Percentiles rank a stretch among this genome's conserved stretches.
Conservation (phyloP, 2,888 invertebrate species). For the Meliscaeva auricollis region DNA sequence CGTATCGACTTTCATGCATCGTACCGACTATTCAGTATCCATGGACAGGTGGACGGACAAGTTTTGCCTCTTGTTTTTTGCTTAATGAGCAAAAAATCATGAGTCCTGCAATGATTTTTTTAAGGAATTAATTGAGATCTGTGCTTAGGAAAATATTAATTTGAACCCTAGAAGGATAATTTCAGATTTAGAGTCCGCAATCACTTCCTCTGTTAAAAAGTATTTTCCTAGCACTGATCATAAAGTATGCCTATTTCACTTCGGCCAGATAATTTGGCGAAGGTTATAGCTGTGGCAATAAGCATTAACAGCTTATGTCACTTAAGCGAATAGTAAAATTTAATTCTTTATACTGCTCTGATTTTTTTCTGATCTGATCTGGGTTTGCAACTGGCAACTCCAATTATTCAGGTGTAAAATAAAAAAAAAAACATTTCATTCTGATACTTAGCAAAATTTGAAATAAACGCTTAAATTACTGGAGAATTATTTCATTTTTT, state of each 20-base stretch:
- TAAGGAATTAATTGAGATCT: not conserved
- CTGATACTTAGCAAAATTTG: too few relatives aligned
- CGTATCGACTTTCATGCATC: not conserved
- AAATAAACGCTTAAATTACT: too few relatives aligned
- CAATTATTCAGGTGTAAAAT: too few relatives aligned
- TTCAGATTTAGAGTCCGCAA: not conserved
- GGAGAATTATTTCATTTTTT: too few relatives aligned
- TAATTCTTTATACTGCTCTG: too few relatives aligned
- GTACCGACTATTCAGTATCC: not conserved
- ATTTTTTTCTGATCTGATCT: too few relatives aligned
- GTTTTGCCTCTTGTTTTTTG: conserved; percentile 11
- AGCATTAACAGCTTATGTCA: too few relatives aligned
- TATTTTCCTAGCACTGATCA: not conserved
- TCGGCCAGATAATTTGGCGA: not conserved
- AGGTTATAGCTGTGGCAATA: not conserved
- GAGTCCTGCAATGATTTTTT: not conserved
- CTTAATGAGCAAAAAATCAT: conserved; percentile 1
- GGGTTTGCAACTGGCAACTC: too few relatives aligned
- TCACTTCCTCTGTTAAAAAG: not conserved
- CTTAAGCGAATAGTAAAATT: too few relatives aligned
- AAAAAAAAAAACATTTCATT: too few relatives aligned
- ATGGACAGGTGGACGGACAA: not conserved
- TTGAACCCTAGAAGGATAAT: conserved; percentile 22
- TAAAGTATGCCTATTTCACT: not conserved
- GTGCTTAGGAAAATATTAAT: not conserved